A percentile compares a stretch with the other conserved stretches of the same genome.
phyloP scores from a whole-genome alignment of 2,113 vertebrate genomes.

The Prionailurus bengalensis region DNA sequence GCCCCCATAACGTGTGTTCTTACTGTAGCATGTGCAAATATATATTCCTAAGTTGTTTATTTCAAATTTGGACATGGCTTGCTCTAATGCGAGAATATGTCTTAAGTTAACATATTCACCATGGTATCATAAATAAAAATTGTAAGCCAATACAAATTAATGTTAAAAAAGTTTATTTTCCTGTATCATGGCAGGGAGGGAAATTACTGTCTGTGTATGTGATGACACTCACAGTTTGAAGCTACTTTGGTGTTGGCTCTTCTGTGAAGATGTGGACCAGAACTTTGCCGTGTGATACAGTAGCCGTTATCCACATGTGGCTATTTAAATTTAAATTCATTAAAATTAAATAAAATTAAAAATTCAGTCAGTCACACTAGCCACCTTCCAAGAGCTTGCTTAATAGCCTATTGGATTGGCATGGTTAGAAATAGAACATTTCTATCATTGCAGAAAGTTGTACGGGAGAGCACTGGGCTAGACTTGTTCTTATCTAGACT shows the following conservation, averaged over 20 bases:
- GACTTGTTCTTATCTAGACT: background rate
- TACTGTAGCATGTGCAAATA: background rate
- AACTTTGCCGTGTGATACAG: background rate
- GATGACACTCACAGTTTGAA: background rate
- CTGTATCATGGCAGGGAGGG: background rate
- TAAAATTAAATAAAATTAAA: conserved; percentile 44
- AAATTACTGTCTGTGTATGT: background rate
- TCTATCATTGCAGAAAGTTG: background rate
- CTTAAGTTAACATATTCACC: background rate
- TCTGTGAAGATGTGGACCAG: background rate
- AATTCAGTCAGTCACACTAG: background rate
- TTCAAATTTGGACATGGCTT: conserved; percentile 22
- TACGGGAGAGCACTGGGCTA: background rate
- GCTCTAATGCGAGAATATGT: background rate
- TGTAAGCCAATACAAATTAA: background rate
- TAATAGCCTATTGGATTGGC: background rate
- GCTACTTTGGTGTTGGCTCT: background rate
- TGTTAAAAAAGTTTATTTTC: background rate
- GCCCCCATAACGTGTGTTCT: background rate
- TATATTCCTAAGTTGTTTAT: conserved; percentile 4
- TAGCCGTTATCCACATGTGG: background rate
- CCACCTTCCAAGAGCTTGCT: background rate
- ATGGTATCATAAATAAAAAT: conserved; percentile 22
- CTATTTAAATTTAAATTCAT: conserved; percentile 34
- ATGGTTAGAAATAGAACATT: background rate